Evolutionary conservation across 2,113 vertebrate species (phyloP).

Genomic region (Xyliphius kryptos): DNA sequence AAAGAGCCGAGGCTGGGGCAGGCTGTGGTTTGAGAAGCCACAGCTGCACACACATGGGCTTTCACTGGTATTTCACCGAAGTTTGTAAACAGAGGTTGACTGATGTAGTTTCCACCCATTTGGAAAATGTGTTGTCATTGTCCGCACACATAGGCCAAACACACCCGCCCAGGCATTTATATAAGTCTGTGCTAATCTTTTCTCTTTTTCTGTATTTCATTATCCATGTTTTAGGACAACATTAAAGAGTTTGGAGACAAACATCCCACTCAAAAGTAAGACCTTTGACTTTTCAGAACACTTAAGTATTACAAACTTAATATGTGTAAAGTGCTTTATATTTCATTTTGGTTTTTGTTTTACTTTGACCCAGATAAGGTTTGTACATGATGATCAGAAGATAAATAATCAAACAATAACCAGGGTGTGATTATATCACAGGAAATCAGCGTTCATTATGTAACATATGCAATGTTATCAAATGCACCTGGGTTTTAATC

Average conservation of each 20-base stretch:
- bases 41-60: slow-evolving; percentile 50
- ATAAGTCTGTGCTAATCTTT: slow-evolving; percentile 51
- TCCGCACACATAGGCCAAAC: slow-evolving; percentile 46
- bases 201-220: slow-evolving; percentile 49
- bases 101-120: slow-evolving; percentile 68
- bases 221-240: slow-evolving; percentile 72
- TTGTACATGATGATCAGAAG: no score
- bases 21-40: slow-evolving; percentile 39
- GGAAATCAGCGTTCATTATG: no score
- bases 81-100: slow-evolving; percentile 60
- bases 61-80: slow-evolving; percentile 53
- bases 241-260: slow-evolving; percentile 93
- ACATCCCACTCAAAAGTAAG: slow-evolving; percentile 89
- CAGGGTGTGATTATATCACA: no score
- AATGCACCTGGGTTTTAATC: no score
- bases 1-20: slow-evolving; percentile 12
- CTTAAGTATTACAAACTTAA: not conserved
- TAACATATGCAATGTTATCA: no score
- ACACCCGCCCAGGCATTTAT: slow-evolving; percentile 57
- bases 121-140: slow-evolving; percentile 66
- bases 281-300: slow-evolving; percentile 26
- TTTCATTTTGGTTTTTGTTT: slow-evolving; percentile 1
- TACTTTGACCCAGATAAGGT: no score
- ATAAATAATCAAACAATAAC: no score
- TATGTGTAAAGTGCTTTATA: not conserved